Evolutionary conservation across 2,888 invertebrate species (phyloP), one percentile per base, ranked within the genome.

Genomic region (Micropterix aruncella): DNA sequence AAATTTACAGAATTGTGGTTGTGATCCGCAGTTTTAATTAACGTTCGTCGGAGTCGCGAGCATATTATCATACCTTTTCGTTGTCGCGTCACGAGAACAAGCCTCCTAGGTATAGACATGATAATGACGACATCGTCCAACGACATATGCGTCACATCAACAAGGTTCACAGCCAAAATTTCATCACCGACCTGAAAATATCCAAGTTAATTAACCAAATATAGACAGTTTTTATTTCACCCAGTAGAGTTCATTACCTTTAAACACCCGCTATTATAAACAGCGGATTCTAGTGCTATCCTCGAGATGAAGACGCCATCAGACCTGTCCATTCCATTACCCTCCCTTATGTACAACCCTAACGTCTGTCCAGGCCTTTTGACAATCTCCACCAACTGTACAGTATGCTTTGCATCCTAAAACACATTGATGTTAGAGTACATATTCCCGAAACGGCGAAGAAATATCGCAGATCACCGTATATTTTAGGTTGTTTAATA

Each of bases 101-200:
- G 74, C 54, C 97, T 79, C 58, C 95, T 79, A 3, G 99, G 97
- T 70, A 99, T 99, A 58, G 95, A 95, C 93, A 99, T 96, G 57
- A 97, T 92, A 58, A 97, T 93, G 53, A 99, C 99, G 51, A 99
- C 99, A 65, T 99, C 99, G 65, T 99, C 97, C 57, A 99, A 73
- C 53, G 93, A 92, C 95, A 97, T 97, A 57, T 89, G 83, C 51
- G 93, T 87, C 53, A 99, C 97, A 63, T 96, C 95, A 52, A 99
- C 97, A 59, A 95, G 75, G 68, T 99, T 99, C 46, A 99, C 96
- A 36, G 95, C 94, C 55, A 99, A 72, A 59, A 99, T 96, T 74
- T 99, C 97, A 66, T 99, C 97, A 40, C 96, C 96, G 42, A 97
- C 95, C 76, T 85, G n/a, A n/a, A n/a, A n/a, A n/a, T n/a, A n/a